phyloP scores from a whole-genome alignment of 2,113 vertebrate species.

The Hydropotes inermis region DNA sequence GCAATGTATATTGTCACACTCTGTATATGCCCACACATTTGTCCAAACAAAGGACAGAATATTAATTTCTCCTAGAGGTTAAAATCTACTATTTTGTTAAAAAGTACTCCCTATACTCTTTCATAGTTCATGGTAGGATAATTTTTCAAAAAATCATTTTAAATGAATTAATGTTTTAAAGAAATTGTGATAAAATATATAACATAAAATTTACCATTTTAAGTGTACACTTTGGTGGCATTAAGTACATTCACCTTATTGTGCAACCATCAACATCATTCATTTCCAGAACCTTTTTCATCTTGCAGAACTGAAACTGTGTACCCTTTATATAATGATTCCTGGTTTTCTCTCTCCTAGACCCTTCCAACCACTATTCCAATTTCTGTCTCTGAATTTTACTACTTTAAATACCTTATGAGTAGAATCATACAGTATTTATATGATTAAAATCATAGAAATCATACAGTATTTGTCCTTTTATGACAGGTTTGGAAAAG shows the following conservation, averaged over 20 bases:
- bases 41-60: slow-evolving; percentile 16
- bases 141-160: background rate
- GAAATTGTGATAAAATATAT: background rate
- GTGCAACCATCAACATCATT: background rate
- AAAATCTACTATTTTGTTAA: slow-evolving; percentile 41
- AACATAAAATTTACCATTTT: background rate
- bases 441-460: background rate
- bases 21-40: background rate
- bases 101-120: background rate
- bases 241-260: background rate
- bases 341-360: background rate
- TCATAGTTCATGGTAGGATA: background rate
- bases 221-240: background rate
- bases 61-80: slow-evolving; percentile 39
- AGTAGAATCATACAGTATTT: background rate
- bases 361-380: background rate
- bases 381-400: background rate
- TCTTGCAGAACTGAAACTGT: background rate
- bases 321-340: background rate
- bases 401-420: background rate
- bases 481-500: background rate
- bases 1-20: background rate
- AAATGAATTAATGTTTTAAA: background rate
- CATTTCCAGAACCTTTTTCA: background rate
- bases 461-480: background rate